These are phyloP conservation scores for Chlamydotis undulata DNA, from an alignment of 2,113 vertebrate species.

Conservation along the genomic window DNA sequence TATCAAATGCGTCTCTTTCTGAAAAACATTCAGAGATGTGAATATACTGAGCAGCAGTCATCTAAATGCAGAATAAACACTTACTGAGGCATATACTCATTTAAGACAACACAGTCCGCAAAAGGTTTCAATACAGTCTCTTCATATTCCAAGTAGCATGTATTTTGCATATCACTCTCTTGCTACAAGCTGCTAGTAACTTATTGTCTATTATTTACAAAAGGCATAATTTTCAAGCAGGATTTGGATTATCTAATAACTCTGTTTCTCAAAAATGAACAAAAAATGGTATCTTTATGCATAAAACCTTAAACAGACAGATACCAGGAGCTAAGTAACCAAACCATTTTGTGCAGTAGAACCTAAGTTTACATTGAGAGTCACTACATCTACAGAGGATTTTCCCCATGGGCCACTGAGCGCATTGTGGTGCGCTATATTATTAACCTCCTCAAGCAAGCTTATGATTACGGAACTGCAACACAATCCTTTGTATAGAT, in stretches of 20 bases:
- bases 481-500: background rate
- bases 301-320: background rate
- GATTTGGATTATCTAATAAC: background rate
- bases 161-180: background rate
- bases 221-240: background rate
- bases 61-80: background rate
- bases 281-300: background rate
- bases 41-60: background rate
- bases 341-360: background rate
- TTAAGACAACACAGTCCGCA: background rate
- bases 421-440: background rate
- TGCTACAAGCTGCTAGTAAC: background rate
- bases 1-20: slow-evolving; percentile 98
- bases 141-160: background rate
- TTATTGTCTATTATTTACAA: background rate
- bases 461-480: background rate
- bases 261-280: background rate
- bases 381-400: background rate
- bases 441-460: background rate
- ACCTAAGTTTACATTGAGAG: background rate
- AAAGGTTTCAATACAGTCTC: background rate
- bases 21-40: slow-evolving; percentile 49
- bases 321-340: background rate
- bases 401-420: background rate
- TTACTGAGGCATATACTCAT: background rate